A percentile compares a stretch with the other conserved stretches of the same genome.
Conservation (phyloP, 2,113 vertebrate species). For the Uropsilus gracilis region DNA sequence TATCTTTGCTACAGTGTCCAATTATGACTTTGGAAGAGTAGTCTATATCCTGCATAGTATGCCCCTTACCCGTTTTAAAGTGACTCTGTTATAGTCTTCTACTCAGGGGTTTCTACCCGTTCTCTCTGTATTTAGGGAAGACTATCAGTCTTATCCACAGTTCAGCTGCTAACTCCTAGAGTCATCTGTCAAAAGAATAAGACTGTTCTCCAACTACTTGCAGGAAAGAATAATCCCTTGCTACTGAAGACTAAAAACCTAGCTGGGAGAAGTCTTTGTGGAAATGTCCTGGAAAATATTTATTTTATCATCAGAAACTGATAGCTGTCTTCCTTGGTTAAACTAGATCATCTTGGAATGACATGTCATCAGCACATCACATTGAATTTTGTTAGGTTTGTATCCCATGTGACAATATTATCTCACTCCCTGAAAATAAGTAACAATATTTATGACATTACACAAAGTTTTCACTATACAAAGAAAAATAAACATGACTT, state of each 20-base stretch:
- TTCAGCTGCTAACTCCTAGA: not conserved
- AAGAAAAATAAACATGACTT: not conserved
- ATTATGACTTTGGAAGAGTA: not conserved
- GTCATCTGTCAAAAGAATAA: not conserved
- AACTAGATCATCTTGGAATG: not conserved
- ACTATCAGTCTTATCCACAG: not conserved
- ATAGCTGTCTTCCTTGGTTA: not conserved
- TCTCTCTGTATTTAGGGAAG: not conserved
- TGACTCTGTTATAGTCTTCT: not conserved
- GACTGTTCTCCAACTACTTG: not conserved
- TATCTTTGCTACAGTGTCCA: not conserved
- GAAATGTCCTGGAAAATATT: not conserved
- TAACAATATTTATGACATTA: not conserved
- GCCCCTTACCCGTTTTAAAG: not conserved
- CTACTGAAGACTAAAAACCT: not conserved
- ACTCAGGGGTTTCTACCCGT: not conserved
- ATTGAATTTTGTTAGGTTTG: not conserved
- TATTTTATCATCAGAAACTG: not conserved
- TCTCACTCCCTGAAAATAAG: not conserved
- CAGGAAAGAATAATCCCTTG: not conserved
- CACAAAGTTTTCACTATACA: too few relatives aligned
- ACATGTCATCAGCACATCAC: not conserved
- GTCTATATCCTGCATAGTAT: not conserved
- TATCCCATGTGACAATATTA: not conserved
- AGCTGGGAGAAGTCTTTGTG: slow-evolving; percentile 11